Evolutionary conservation across 2,113 vertebrate genomes (phyloP), one percentile per base, ranked within the genome.

Genomic region (Poicephalus meyeri): DNA sequence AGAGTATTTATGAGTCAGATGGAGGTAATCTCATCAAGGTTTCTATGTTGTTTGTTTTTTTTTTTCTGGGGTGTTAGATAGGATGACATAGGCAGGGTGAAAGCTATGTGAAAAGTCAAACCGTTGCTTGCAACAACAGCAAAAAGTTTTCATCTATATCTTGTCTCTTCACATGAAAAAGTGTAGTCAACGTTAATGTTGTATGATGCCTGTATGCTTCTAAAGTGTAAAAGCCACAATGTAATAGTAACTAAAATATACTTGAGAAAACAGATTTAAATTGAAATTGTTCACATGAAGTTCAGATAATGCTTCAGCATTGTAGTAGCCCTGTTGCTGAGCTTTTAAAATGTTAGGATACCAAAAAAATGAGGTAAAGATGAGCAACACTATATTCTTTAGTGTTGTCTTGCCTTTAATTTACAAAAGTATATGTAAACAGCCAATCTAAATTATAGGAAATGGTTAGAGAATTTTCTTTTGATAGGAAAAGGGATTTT

Each of bases 381-480:
- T 86, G 23, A 28, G 10, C 0, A 1, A 35, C 18, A 3, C 16
- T 44, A 0, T 73, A 56, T 92, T 84, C 5, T 13, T 86, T 55
- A 42, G 10, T 80, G 19, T 33, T 91, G 29, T 46, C 55, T 89
- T 20, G 10, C 33, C 39, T 89, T 86, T 74, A 37, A n/a, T 93
- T 90, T 91, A 31, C 20, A 24, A 9, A 66, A 78, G 3, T 53
- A 4, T 73, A 13, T 39, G 8, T 58, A 65, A 91, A 58, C 24
- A 81, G 35, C 26, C 15, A 56, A 17, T 86, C 52, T 80, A 71
- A 88, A 68, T 46, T 39, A 19, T 4, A 90, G 33, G 55, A 80
- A 88, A 78, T 37, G 8, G 5, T 66, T 65, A 31, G 39, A 41
- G 16, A 42, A 21, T 63, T 91, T 89, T 68, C 19, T 64, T 87